Conservation (phyloP, 2,113 vertebrate species). For the Brachypteracias leptosomus region DNA sequence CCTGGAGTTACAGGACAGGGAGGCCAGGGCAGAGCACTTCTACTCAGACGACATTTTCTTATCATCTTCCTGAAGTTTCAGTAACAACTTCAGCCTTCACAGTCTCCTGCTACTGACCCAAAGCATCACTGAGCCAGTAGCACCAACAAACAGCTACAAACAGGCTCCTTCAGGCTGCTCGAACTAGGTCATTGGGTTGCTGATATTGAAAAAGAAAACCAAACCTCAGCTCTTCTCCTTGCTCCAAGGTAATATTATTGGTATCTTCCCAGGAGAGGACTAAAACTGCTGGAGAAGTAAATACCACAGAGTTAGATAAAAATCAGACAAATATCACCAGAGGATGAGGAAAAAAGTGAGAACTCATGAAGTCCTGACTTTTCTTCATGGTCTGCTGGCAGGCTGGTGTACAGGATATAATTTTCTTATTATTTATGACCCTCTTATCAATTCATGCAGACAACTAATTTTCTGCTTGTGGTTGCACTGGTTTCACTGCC, state of each 20-base stretch:
- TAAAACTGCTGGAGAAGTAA: background rate
- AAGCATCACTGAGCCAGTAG: background rate
- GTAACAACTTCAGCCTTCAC: background rate
- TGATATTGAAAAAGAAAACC: background rate
- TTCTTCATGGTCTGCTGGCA: background rate
- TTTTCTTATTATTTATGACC: background rate
- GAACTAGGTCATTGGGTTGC: background rate
- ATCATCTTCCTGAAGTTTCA: background rate
- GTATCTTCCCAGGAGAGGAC: background rate
- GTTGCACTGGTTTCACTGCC: background rate
- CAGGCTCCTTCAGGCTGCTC: background rate
- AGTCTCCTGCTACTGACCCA: background rate
- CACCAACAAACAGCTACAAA: background rate
- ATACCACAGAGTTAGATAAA: background rate
- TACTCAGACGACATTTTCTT: background rate
- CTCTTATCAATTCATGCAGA: background rate
- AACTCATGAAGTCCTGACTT: background rate
- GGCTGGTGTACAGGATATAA: background rate
- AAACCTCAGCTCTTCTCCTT: background rate
- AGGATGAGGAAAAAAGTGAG: background rate
- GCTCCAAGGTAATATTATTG: background rate
- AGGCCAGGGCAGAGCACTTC: background rate
- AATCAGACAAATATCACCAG: background rate
- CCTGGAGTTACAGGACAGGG: background rate
- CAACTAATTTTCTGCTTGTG: background rate